Percentiles rank a stretch among this genome's conserved stretches.
phyloP scores from a whole-genome alignment of 2,113 vertebrate genomes.

The Scophthalmus maximus region DNA sequence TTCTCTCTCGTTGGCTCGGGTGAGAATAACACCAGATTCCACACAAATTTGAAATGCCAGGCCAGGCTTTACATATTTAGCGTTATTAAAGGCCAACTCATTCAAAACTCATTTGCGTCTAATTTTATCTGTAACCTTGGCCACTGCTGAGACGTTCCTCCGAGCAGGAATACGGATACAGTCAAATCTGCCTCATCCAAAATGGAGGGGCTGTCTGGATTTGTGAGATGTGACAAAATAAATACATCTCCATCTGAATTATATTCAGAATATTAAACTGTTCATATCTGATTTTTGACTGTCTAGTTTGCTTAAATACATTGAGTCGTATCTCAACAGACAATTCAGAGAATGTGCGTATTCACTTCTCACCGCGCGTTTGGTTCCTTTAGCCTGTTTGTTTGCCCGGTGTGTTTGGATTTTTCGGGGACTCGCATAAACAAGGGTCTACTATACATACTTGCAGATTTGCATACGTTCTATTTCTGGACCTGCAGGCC shows the following conservation, averaged over 20 bases:
- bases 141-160: constrained; percentile 71
- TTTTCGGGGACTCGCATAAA: constrained; percentile 64
- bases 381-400: constrained; percentile 51
- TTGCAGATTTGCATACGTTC: constrained; percentile 64
- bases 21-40: constrained; percentile 76
- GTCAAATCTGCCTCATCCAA: constrained; percentile 76
- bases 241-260: constrained; percentile 34
- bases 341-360: constrained; percentile 45
- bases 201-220: constrained; percentile 73
- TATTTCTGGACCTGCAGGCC: constrained; percentile 65
- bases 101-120: constrained; percentile 79
- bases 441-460: constrained; percentile 71
- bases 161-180: constrained; percentile 70
- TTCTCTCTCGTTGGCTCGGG: constrained; percentile 60
- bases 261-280: constrained; percentile 60
- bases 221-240: constrained; percentile 57
- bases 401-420: constrained; percentile 59
- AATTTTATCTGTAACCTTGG: constrained; percentile 81
- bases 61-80: constrained; percentile 78
- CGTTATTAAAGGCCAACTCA: constrained; percentile 79
- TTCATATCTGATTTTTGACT: constrained; percentile 46
- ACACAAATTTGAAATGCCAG: constrained; percentile 77
- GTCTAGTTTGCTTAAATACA: constrained; percentile 35
- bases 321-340: constrained; percentile 46
- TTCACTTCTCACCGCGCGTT: constrained; percentile 53